Base-by-base conservation (phyloP, 2,113 vertebrate species). In the Telmatochromis sp. region DNA sequence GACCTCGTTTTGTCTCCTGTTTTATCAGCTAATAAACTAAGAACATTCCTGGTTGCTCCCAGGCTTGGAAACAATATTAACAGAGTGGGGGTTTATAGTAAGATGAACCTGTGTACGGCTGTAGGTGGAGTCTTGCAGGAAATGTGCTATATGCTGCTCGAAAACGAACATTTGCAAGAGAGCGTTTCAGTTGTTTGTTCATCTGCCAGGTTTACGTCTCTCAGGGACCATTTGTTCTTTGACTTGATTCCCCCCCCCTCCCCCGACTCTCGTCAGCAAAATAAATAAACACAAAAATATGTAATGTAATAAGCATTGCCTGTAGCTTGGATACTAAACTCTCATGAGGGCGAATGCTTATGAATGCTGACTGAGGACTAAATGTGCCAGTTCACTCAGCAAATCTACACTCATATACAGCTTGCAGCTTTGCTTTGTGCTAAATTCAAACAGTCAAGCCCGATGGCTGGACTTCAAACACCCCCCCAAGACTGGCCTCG, bases 71-170 rank as follows among this genome's bases (percentile, higher is more conserved):
- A 51, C 42, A 12, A 12, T n/a, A 51, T 78, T 78, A 75, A 7
- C 23, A 47, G 40, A 47, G 84, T 33, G 42, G 42, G 49, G 63
- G 87, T 60, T 87, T 78, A 49, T 84, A 54, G 54, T 53, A 53
- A 63, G 35, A 0, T 31, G 21, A 73, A 9, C 42, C 45, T 79
- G 23, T 28, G 31, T 12, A 35, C 5, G 10, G 31, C 85, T 17
- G 26, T 75, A n/a, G 53, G 85, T 54, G 33, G 68, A 37, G 60
- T 58, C 17, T 63, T n/a, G 51, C 88, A 90, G 96, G 96, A 95
- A 93, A 63, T 35, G 58, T 63, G 2, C 31, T 35, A 94, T 82
- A 3, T 82, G 75, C 65, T 73, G 80, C 84, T 93, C 31, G 40
- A 78, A 92, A 70, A 84, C 23, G 42, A 85, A 81, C 86, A 87